Evolutionary conservation across 2,113 vertebrate species (phyloP).

Genomic region (Oceanodroma tethys): DNA sequence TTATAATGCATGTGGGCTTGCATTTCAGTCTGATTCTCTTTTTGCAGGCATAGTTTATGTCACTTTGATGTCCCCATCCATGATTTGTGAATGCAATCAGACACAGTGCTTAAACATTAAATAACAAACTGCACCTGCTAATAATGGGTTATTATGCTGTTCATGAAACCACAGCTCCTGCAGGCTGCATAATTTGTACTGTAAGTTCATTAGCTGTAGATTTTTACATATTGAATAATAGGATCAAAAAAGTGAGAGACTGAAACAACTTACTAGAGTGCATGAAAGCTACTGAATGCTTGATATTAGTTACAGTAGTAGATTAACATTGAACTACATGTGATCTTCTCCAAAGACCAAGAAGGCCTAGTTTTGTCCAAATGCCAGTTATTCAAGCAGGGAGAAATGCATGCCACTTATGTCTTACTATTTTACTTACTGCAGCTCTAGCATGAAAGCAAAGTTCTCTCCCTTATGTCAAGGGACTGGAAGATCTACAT

Average conservation of each 20-base stretch:
- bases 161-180: neutral
- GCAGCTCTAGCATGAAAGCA: neutral
- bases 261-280: neutral
- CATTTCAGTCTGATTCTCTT: neutral
- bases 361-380: neutral
- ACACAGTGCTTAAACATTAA: neutral
- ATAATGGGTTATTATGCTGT: neutral
- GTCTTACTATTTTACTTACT: neutral
- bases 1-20: neutral
- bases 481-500: neutral
- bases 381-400: neutral
- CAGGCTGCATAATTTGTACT: neutral
- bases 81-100: neutral
- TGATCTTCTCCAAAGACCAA: neutral
- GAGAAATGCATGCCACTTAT: neutral
- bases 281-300: neutral
- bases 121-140: constrained; percentile 15
- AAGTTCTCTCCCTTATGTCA: neutral
- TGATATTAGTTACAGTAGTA: neutral
- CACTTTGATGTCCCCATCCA: neutral
- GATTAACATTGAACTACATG: neutral
- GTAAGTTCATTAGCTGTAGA: neutral
- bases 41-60: neutral
- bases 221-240: neutral
- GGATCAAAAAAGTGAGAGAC: neutral